Evolutionary conservation across 2,797 vertebrate species (phyloP), one percentile per base, ranked within the genome.

Genomic region (Crocidura indochinensis): DNA sequence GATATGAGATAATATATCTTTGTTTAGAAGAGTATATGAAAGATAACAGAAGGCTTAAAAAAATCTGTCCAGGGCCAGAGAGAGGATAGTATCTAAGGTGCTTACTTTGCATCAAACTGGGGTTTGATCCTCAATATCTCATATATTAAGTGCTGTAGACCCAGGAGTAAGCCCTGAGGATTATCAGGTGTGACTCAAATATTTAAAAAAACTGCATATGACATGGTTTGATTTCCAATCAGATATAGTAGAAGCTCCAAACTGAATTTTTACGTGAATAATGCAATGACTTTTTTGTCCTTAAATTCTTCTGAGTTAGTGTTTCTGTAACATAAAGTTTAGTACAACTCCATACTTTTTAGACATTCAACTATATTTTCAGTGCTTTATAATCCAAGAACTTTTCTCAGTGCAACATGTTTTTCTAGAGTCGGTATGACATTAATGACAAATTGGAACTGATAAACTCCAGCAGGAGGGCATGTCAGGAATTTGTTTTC

Each of bases 401-500:
- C 2, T 65, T 69, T 73, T 84, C 75, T 69, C 19, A 24, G 76
- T 78, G 72, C 51, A 88, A 44, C 47, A 47, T 90, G 47, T 93
- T 93, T 90, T 76, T 60, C 74, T 62, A 11, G 69, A 69, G 44
- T 80, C 46, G 90, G 29, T 84, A 60, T 94, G 67, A 79, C 49
- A 47, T 67, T 88, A 88, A 93, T 82, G 51, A 90, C 83, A 94
- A 31, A 93, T 73, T 92, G 71, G 67, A 89, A 87, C 31, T 80
- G 69, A 87, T 68, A 72, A 87, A 71, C 64, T 62, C 90, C 73
- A 87, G 75, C 22, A 79, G 80, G 29, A 82, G 44, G 29, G 19
- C 75, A 27, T 84, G 72, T 47, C 10, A 26, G n/a, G 6, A 77
- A 31, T 22, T 0, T 14, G 53, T 77, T 56, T 53, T 60, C 47